Percentiles rank a stretch among this genome's conserved stretches.
Conservation (phyloP, 2,113 vertebrate genomes). For the Mastomys coucha region DNA sequence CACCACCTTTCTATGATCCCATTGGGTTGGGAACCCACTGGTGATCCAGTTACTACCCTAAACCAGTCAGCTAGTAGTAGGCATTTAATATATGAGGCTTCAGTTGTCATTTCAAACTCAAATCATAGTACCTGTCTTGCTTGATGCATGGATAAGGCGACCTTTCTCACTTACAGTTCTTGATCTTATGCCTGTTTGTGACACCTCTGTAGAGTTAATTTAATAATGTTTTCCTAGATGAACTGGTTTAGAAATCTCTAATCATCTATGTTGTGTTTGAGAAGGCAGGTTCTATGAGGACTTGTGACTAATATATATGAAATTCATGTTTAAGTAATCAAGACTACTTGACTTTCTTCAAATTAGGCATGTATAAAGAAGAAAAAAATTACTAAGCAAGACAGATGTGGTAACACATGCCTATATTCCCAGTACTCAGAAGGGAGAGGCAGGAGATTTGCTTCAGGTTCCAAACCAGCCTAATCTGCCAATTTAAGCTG, state of each 20-base stretch:
- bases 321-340: background rate
- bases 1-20: background rate
- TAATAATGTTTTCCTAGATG: background rate
- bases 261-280: background rate
- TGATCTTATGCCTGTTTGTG: background rate
- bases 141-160: background rate
- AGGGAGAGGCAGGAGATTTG: background rate
- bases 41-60: background rate
- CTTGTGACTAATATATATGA: background rate
- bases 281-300: conserved; percentile 30
- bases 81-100: background rate
- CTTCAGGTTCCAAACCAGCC: background rate
- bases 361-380: conserved; percentile 4
- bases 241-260: background rate
- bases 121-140: background rate
- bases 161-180: background rate
- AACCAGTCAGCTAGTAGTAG: background rate
- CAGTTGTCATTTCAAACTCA: background rate
- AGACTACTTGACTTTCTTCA: conserved; percentile 11
- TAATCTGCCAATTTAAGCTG: background rate
- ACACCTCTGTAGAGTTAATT: background rate
- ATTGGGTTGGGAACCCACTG: background rate
- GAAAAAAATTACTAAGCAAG: background rate
- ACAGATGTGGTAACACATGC: background rate
- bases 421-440: background rate